Percentiles rank a stretch among this genome's conserved stretches.
These are phyloP conservation scores for Cardinalis cardinalis DNA, from an alignment of 2,113 vertebrate species.

Conservation along the genomic window DNA sequence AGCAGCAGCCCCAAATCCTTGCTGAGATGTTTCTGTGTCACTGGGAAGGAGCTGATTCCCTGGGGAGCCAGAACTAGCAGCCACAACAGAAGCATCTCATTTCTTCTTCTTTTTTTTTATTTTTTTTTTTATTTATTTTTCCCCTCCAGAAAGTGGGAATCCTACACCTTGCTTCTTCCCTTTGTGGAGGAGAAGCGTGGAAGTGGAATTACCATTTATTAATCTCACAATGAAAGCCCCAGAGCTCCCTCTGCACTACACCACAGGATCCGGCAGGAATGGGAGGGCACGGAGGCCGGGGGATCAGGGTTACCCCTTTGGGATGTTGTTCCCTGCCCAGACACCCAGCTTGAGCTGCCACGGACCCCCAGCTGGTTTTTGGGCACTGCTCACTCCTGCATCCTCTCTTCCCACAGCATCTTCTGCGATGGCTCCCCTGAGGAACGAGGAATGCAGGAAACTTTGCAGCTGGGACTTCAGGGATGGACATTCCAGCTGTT, in stretches of 20 bases:
- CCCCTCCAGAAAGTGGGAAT: neutral
- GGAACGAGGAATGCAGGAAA: neutral
- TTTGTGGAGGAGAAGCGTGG: neutral
- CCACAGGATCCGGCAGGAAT: neutral
- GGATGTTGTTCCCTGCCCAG: neutral
- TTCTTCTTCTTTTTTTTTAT: neutral
- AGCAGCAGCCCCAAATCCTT: neutral
- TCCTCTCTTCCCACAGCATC: neutral
- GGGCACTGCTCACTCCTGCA: neutral
- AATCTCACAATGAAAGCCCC: neutral
- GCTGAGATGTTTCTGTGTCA: neutral
- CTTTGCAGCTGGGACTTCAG: neutral
- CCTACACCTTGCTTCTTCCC: neutral
- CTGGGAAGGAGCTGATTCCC: neutral
- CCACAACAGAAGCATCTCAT: neutral
- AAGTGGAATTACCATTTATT: neutral
- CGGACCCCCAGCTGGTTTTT: too few relatives aligned
- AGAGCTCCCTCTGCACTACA: neutral
- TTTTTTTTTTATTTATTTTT: rapidly evolving
- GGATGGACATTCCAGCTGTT: neutral
- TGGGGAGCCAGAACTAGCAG: neutral
- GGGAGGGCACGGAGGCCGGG: neutral
- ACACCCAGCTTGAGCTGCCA: neutral
- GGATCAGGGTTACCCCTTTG: rapidly evolving
- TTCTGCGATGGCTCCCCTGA: neutral